Percentiles rank a stretch among this genome's conserved stretches.
Conservation (phyloP, 2,797 vertebrate species). For the Lutjanus argentimaculatus region DNA sequence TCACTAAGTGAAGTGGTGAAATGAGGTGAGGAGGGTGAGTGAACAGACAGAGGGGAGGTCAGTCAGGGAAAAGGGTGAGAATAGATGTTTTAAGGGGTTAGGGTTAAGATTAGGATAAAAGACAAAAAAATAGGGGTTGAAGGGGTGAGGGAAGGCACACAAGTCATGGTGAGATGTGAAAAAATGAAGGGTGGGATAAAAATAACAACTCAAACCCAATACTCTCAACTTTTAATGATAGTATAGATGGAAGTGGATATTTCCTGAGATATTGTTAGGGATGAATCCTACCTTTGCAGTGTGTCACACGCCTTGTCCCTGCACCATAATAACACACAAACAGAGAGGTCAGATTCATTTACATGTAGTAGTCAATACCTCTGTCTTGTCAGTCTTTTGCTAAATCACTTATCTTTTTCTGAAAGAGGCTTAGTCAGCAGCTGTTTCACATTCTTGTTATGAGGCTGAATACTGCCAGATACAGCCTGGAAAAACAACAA, state of each 20-base stretch:
- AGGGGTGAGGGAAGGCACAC: constrained; percentile 49
- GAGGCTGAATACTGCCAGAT: constrained; percentile 7
- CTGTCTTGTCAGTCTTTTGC: background rate
- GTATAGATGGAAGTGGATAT: background rate
- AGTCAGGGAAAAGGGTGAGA: constrained; percentile 21
- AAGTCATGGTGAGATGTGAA: constrained; percentile 79
- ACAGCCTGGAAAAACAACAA: background rate
- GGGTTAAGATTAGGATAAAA: constrained; percentile 2
- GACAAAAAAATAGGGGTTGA: background rate
- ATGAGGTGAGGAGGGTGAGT: constrained; percentile 67
- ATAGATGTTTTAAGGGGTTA: constrained; percentile 2
- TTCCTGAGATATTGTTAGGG: constrained; percentile 20
- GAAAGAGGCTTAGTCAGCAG: constrained; percentile 9
- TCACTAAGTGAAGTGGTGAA: constrained; percentile 88
- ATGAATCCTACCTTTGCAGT: constrained; percentile 96
- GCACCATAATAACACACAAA: constrained; percentile 85
- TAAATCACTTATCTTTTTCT: constrained; percentile 4
- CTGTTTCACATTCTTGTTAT: constrained; percentile 30
- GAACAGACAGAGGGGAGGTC: background rate
- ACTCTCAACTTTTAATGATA: background rate
- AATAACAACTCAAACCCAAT: constrained; percentile 55
- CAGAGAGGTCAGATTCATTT: constrained; percentile 83
- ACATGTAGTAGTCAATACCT: background rate
- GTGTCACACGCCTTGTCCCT: constrained; percentile 94
- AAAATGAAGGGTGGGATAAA: constrained; percentile 60